These are phyloP conservation scores for Pedionomus torquatus DNA, from an alignment of 2,113 vertebrate genomes.

Conservation along the genomic window DNA sequence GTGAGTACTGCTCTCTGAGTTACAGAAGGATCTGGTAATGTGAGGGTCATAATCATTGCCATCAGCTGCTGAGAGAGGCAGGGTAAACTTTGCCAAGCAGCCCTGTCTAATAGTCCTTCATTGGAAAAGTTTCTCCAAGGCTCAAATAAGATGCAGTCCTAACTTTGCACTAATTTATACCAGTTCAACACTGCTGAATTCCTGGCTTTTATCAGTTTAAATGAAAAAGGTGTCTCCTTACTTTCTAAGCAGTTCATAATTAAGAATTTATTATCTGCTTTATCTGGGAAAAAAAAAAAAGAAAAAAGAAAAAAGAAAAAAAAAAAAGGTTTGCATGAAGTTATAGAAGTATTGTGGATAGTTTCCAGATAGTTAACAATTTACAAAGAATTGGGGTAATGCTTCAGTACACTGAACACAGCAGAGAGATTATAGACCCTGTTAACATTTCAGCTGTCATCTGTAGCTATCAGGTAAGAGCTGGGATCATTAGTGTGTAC, in stretches of 20 bases:
- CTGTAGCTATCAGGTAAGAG: neutral
- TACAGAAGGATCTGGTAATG: neutral
- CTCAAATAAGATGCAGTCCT: neutral
- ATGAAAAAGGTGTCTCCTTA: neutral
- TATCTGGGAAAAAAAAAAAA: neutral
- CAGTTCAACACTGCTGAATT: neutral
- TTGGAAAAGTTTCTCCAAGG: neutral
- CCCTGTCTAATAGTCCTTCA: neutral
- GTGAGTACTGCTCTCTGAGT: neutral
- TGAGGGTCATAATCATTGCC: neutral
- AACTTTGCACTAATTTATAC: neutral
- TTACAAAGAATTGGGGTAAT: neutral
- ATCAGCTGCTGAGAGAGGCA: fast-evolving
- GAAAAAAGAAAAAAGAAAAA: neutral
- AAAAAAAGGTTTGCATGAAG: neutral
- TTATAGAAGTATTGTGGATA: neutral
- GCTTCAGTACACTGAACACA: neutral
- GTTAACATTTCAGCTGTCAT: neutral
- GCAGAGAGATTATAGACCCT: neutral
- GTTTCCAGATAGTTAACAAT: neutral
- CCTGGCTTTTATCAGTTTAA: neutral
- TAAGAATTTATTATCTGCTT: neutral
- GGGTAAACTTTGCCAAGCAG: neutral
- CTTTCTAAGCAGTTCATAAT: neutral
- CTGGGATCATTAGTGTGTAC: neutral